Evolutionary conservation across 1,140 invertebrate species (phyloP).

Genomic region (Drosophila persimilis): DNA sequence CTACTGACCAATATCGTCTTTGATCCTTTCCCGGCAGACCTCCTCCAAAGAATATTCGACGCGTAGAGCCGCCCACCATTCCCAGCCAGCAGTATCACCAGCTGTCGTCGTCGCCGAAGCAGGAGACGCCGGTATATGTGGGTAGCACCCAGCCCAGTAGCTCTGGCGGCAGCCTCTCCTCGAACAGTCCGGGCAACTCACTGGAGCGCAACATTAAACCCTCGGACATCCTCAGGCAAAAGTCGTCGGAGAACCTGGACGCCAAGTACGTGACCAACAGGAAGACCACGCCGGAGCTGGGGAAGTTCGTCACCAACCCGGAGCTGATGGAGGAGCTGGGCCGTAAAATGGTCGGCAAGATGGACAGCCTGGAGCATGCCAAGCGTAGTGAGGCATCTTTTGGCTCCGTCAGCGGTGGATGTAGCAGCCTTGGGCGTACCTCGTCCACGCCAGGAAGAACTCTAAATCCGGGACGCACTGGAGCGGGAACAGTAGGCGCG

Average conservation of each 20-base stretch:
- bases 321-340: slow-evolving; percentile 81
- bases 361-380: slow-evolving; percentile 74
- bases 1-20: too few species aligned
- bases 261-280: slow-evolving; percentile 68
- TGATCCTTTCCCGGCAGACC: slow-evolving; percentile 82
- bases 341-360: slow-evolving; percentile 75
- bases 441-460: slow-evolving; percentile 60
- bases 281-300: slow-evolving; percentile 78
- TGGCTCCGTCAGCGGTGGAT: slow-evolving; percentile 19
- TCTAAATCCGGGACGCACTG: slow-evolving; percentile 44
- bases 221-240: slow-evolving; percentile 79
- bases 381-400: slow-evolving; percentile 58
- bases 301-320: slow-evolving; percentile 70
- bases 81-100: slow-evolving; percentile 67
- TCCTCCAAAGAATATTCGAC: slow-evolving; percentile 86
- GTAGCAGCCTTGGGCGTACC: slow-evolving; percentile 61
- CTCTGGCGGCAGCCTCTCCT: slow-evolving; percentile 61
- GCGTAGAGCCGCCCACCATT: slow-evolving; percentile 84
- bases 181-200: slow-evolving; percentile 76
- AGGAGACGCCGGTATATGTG: slow-evolving; percentile 57
- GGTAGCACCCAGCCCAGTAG: slow-evolving; percentile 67
- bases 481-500: slow-evolving; percentile 40
- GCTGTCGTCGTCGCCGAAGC: slow-evolving; percentile 77
- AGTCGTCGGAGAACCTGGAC: slow-evolving; percentile 79
- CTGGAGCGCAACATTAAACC: slow-evolving; percentile 82